Percentiles rank a stretch among this genome's conserved stretches.
These are phyloP conservation scores for Nebria salina DNA, from an alignment of 2,888 invertebrate genomes.

Conservation along the genomic window DNA sequence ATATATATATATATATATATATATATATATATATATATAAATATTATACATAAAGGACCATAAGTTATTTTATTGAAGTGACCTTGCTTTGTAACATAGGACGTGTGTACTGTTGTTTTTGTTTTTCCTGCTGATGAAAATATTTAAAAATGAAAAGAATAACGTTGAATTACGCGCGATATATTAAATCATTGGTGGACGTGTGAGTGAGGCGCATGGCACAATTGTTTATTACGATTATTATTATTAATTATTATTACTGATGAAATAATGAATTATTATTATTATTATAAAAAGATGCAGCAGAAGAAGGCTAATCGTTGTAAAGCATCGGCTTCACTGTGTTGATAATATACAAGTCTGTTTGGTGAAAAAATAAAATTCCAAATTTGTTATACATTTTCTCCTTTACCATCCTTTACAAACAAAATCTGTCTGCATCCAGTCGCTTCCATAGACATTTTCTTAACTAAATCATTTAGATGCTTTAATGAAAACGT, in stretches of 20 bases:
- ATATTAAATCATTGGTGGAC: conserved; percentile 23
- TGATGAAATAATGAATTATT: conserved; percentile 23
- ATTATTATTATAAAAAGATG: conserved; percentile 32
- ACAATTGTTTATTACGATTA: conserved; percentile 21
- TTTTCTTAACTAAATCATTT: neutral
- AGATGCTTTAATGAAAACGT: neutral
- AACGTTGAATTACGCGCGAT: neutral
- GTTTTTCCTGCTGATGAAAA: conserved; percentile 38
- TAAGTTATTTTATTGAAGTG: conserved; percentile 71
- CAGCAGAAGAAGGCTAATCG: conserved; percentile 25
- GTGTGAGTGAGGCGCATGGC: conserved; percentile 30
- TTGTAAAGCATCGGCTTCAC: conserved; percentile 43
- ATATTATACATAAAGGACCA: conserved; percentile 62
- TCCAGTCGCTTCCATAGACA: neutral
- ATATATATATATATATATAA: conserved; percentile 51
- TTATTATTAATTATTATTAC: conserved; percentile 13
- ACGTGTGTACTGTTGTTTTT: conserved; percentile 54
- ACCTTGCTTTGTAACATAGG: conserved; percentile 71
- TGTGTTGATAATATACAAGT: conserved; percentile 45
- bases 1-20: conserved; percentile 52
- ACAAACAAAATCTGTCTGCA: neutral
- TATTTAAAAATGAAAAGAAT: conserved; percentile 17
- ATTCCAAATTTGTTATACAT: conserved; percentile 16
- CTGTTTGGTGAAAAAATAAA: conserved; percentile 40
- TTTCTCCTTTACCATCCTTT: conserved; percentile 18